Evolutionary conservation across 2,888 invertebrate species (phyloP).

Genomic region (Melinaea menophilus): DNA sequence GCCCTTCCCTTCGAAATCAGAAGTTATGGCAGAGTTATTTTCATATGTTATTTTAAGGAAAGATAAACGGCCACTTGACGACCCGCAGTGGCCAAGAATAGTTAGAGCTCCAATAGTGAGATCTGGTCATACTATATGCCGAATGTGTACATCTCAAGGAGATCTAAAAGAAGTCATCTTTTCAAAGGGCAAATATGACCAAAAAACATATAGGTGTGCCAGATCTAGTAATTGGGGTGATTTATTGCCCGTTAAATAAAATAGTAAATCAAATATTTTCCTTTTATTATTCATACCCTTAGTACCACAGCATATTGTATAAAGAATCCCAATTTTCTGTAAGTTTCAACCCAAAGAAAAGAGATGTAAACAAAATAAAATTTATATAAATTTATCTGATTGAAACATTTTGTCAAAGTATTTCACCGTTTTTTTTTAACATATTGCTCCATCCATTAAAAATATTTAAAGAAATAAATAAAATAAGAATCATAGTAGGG

Average conservation of each 20-base stretch:
- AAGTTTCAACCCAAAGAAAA: too few species aligned
- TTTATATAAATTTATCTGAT: too few species aligned
- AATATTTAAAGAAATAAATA: too few species aligned
- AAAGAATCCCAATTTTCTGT: too few species aligned
- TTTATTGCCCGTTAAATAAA: constrained; percentile 81
- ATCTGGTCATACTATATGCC: constrained; percentile 85
- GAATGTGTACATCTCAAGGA: constrained; percentile 86
- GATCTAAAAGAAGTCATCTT: constrained; percentile 86
- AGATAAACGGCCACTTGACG: constrained; percentile 75
- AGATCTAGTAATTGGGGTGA: constrained; percentile 88
- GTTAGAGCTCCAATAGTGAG: constrained; percentile 84
- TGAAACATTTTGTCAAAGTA: too few species aligned
- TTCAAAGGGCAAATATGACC: constrained; percentile 85
- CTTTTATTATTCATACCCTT: too few species aligned
- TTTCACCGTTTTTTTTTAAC: too few species aligned
- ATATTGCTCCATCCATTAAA: too few species aligned
- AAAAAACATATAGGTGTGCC: constrained; percentile 86
- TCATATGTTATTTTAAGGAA: constrained; percentile 90
- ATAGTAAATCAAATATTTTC: background rate
- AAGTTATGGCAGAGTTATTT: constrained; percentile 78
- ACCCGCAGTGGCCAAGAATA: constrained; percentile 87
- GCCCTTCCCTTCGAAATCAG: constrained; percentile 65
- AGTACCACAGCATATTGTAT: too few species aligned
- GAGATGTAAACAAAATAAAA: too few species aligned
- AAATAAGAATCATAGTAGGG: too few species aligned